Percentiles rank a stretch among this genome's conserved stretches.
phyloP scores from a whole-genome alignment of 2,797 vertebrate species.

The Enteromius radiatus region DNA sequence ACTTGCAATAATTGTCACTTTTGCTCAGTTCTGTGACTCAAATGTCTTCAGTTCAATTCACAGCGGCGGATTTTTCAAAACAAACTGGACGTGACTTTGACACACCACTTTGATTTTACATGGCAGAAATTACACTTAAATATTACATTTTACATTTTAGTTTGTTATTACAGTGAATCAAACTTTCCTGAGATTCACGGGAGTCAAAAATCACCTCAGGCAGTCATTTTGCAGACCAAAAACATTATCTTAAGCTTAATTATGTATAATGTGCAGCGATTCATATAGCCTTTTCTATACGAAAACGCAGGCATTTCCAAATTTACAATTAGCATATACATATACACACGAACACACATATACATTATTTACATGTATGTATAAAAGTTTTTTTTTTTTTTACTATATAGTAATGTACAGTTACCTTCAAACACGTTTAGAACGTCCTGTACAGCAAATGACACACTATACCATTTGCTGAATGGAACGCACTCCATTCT shows the following conservation, averaged over 20 bases:
- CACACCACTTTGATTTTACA: neutral
- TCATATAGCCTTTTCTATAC: neutral
- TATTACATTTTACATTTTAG: neutral
- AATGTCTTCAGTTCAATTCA: neutral
- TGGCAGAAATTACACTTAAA: neutral
- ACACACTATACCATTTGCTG: neutral
- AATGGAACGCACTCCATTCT: conserved; percentile 6
- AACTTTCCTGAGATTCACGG: neutral
- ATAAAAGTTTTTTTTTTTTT: too few relatives aligned
- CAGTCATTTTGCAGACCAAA: neutral
- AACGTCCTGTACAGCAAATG: neutral
- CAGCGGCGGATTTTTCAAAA: neutral
- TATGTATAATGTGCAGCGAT: neutral
- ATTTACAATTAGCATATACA: too few relatives aligned
- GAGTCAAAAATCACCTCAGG: neutral
- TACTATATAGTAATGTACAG: neutral
- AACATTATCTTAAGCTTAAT: neutral
- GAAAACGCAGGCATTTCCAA: neutral
- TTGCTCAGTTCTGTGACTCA: neutral
- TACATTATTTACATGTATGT: neutral
- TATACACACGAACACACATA: neutral
- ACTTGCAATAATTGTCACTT: neutral
- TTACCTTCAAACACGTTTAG: neutral
- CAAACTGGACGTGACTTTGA: neutral
- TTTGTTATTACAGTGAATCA: too few relatives aligned